Base-by-base conservation (phyloP, 1,140 invertebrate genomes). In the Chelonus insularis region DNA sequence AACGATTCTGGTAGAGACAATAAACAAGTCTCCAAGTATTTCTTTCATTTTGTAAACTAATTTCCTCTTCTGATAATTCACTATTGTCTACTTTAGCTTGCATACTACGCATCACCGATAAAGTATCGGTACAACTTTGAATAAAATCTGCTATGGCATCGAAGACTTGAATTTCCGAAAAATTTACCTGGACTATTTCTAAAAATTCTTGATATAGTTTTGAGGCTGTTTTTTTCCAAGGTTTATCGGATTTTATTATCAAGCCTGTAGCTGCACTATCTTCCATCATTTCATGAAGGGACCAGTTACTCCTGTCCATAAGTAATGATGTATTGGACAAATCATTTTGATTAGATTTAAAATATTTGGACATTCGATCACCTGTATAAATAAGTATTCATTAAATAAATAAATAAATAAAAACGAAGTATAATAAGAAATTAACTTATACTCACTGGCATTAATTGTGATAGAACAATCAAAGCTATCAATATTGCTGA, bases 21-120 rank as follows among this genome's bases (percentile, higher is more conserved):
- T 88, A 85, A 6, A 96, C 68, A 25, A 97, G 81, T 65, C 91
- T 85, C 94, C 94, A 96, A 4, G 91, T 94, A 71, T 94, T 92
- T 41, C 89, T 84, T 75, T 97, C 94, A 72, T 90, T 88, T 58
- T 89, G 86, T 2, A 94, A 71, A 57, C 68, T 73, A 32, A 72
- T 65, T 65, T 82, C 79, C 51, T 82, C 79, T 12, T 66, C 63
- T 0, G 74, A 75, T 23, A 74, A 16, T 62, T 79, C 65, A 0
- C 37, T 60, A 71, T 85, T 89, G 87, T 78, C 82, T 69, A 75
- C 83, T 82, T 73, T 86, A 68, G 65, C 79, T 67, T 76, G 83
- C 83, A 78, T 84, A 76, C 71, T 82, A 74, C 72, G 75, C 71
- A 83, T 79, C 58, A 82, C 79, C 65, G 72, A 78, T 11, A 86